Evolutionary conservation across 2,113 vertebrate genomes (phyloP), one percentile per base, ranked within the genome.

Genomic region (Promerops cafer): DNA sequence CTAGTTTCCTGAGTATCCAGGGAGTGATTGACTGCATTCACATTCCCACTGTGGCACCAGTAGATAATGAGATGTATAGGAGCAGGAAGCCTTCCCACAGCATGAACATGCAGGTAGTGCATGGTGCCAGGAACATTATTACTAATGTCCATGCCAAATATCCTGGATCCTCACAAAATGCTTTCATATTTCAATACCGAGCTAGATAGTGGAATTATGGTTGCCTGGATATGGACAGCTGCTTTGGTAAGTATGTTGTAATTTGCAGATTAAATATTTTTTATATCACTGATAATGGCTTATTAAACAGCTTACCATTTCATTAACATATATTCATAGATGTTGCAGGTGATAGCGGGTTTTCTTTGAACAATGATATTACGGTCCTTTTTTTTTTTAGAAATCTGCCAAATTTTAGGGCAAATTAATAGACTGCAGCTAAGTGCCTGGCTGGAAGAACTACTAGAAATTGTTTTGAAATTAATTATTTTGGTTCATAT

Each of bases 1-100:
- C 93, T 91, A 61, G 90, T 86, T 93, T 94, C 87, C 93, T 21
- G 90, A 94, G 85, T 80, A 87, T 93, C 96, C 81, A 87, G 75
- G 93, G 92, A 90, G 93, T 95, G 97, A 95, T 91, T 92, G 97
- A 93, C 68, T 72, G 44, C 39, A 23, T 83, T 95, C 97, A 83
- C 60, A 16, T 96, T 93, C 93, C 95, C 77, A 69, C 93, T 71
- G 90, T 84, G 96, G 94, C 83, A 79, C 93, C 83, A 80, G 95
- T 77, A 92, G 93, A 97, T 96, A 97, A 97, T 97, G 96, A 97
- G 93, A 89, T 94, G 90, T 95, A 96, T 75, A 83, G 95, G 94
- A 90, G 88, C 83, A 93, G 92, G 94, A 94, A 90, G 81, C 75
- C 71, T 96, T 96, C 87, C 92, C 77, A 22, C 85, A 84, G 83